These are phyloP conservation scores for Julus scandinavius DNA, from an alignment of 2,888 invertebrate species.

Conservation along the genomic window DNA sequence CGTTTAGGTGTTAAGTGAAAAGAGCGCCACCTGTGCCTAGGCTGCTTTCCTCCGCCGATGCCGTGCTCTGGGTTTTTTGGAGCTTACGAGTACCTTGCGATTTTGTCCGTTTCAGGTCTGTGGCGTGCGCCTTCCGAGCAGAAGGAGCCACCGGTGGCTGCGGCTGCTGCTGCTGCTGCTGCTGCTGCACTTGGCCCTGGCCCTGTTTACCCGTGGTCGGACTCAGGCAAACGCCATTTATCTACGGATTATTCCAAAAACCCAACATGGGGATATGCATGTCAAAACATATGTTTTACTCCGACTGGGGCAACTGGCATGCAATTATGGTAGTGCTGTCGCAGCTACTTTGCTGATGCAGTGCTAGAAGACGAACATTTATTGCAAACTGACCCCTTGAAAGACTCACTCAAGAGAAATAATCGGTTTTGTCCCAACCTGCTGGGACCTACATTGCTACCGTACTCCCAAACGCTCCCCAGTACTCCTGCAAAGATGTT, in stretches of 20 bases:
- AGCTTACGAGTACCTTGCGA: constrained; percentile 86
- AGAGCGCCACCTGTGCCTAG: constrained; percentile 62
- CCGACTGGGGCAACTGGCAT: not conserved
- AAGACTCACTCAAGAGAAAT: too few relatives aligned
- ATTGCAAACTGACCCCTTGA: too few relatives aligned
- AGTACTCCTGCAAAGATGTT: too few relatives aligned
- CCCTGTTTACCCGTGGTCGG: constrained; percentile 70
- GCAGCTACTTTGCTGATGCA: not conserved
- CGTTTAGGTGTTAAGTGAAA: constrained; percentile 47
- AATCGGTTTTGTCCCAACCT: too few relatives aligned
- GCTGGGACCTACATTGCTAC: too few relatives aligned
- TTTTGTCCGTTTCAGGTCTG: constrained; percentile 84
- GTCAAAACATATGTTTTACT: not conserved
- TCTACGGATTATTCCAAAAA: constrained; percentile 68
- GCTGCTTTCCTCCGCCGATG: constrained; percentile 58
- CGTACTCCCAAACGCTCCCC: too few relatives aligned
- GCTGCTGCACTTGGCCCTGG: constrained; percentile 60
- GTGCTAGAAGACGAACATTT: too few relatives aligned
- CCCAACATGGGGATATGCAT: constrained; percentile 47
- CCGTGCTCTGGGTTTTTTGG: constrained; percentile 58
- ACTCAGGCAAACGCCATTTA: constrained; percentile 81
- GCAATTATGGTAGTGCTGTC: not conserved
- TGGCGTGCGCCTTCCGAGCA: constrained; percentile 66
- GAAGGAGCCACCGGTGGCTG: constrained; percentile 62
- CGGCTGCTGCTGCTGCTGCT: constrained; percentile 64